Evolutionary conservation across 2,113 vertebrate species (phyloP).

Genomic region (Poeciliopsis retropinna): DNA sequence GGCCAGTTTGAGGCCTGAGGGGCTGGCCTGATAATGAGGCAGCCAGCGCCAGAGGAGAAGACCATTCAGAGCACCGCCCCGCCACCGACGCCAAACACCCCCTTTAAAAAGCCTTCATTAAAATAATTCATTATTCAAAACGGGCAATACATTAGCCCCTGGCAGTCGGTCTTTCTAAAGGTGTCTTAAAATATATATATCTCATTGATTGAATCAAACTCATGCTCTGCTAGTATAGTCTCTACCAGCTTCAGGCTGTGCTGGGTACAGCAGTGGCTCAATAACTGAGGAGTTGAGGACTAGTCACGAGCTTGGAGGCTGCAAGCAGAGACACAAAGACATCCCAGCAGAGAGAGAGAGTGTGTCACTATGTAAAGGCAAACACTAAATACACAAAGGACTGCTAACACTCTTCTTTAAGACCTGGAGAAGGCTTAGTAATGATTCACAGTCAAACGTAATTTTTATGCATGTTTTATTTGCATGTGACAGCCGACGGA

Average conservation of each 20-base stretch:
- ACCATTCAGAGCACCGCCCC: slow-evolving; percentile 69
- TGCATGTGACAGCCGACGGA: not conserved
- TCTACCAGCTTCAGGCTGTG: slow-evolving; percentile 57
- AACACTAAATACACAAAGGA: slow-evolving; percentile 28
- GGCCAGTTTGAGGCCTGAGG: slow-evolving; percentile 82
- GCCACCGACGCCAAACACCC: slow-evolving; percentile 68
- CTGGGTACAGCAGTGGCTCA: slow-evolving; percentile 35
- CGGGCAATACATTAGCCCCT: slow-evolving; percentile 71
- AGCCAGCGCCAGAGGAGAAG: slow-evolving; percentile 68
- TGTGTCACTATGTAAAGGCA: not conserved
- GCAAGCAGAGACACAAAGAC: slow-evolving; percentile 58
- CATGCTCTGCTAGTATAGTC: slow-evolving; percentile 49
- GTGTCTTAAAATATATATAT: slow-evolving; percentile 74
- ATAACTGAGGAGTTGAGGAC: slow-evolving; percentile 45
- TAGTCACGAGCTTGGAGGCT: slow-evolving; percentile 64
- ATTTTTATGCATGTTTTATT: not conserved
- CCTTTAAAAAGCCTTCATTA: slow-evolving; percentile 81
- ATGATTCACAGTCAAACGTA: not conserved
- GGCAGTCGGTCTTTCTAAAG: slow-evolving; percentile 71
- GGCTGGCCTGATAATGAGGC: slow-evolving; percentile 79
- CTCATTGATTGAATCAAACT: slow-evolving; percentile 71
- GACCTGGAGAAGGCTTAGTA: not conserved
- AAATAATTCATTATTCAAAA: slow-evolving; percentile 83
- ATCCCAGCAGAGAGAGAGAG: slow-evolving; percentile 45
- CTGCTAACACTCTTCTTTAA: slow-evolving; percentile 12